Base-by-base conservation (phyloP, 2,888 invertebrate genomes). In the Cremastinae sp. region DNA sequence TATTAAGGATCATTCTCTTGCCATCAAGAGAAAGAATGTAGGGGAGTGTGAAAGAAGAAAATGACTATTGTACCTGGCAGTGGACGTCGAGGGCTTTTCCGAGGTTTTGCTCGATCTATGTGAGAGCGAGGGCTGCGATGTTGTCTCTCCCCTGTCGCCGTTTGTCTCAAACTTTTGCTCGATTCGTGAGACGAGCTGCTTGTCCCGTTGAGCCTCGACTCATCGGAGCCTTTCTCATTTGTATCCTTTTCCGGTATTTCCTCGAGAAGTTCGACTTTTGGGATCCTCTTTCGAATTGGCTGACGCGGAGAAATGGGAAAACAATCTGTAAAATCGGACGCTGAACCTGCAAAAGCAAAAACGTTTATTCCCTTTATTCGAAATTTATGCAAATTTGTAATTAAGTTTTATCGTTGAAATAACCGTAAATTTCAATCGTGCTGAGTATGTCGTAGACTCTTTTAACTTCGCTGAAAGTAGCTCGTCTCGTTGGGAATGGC, bases 401-500 rank as follows among this genome's bases (percentile, higher is more conserved):
- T n/a, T n/a, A n/a, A n/a, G 4, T 36, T 36, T 36, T 3, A 38
- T 62, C 36, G 7, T 59, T 49, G n/a, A 22, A 84, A 91, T 89
- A 87, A 94, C 95, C 93, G 88, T 95, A 94, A 38, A 95, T 91
- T 83, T 93, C 92, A 49, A 93, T 89, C 62, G 92, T 92, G 16
- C 94, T 92, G 5, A 97, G 90, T 53, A 94, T 91, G 61, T 92
- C 92, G 81, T 95, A 94, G 0, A 96, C 94, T 75, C 96, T 90
- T 85, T 94, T 92, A 0, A 96, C 93, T 91, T 97, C 97, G 62
- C 93, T 94, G 82, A 93, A 95, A 0, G 96, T 96, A 0, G 97
- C 95, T 81, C 96, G 92, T 80, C 94, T 91, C 0, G 97, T 96
- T 0, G 95, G 94, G 90, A 97, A 96, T 0, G 97, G 97, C 78